These are phyloP conservation scores for Pluvianellus socialis DNA, from an alignment of 2,113 vertebrate species.

Conservation along the genomic window DNA sequence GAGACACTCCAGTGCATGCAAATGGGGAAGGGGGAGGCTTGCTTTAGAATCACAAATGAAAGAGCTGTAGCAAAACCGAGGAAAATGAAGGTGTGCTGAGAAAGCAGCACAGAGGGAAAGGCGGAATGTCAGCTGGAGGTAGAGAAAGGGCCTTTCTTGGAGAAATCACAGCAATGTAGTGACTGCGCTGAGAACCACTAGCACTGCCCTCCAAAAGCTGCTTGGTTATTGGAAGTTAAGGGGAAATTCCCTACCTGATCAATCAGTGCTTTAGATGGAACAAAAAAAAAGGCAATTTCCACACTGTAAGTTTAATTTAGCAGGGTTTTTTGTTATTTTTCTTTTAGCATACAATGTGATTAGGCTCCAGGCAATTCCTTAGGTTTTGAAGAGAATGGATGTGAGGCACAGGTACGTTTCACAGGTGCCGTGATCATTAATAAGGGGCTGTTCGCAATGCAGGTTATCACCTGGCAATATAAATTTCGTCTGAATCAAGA, in stretches of 20 bases:
- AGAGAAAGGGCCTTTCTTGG: neutral
- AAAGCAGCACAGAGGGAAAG: neutral
- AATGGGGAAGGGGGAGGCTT: neutral
- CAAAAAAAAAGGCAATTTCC: neutral
- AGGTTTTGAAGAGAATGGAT: neutral
- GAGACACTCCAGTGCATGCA: neutral
- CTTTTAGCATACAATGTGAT: neutral
- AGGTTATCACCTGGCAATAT: neutral
- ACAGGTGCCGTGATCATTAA: neutral
- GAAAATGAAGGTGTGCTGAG: neutral
- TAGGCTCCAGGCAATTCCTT: neutral
- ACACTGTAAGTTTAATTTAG: neutral
- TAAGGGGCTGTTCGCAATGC: neutral
- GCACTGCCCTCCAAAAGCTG: neutral
- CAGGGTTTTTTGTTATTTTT: neutral
- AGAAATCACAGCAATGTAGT: neutral
- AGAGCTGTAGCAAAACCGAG: neutral
- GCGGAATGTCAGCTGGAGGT: neutral
- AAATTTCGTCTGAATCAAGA: slow-evolving; percentile 9
- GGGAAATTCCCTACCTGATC: neutral
- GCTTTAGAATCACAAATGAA: neutral
- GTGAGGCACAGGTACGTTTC: neutral
- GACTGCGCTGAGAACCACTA: neutral
- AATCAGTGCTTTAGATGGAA: neutral
- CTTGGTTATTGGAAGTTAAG: neutral